phyloP scores from a whole-genome alignment of 2,888 invertebrate genomes.

The Ypsolopha sequella region DNA sequence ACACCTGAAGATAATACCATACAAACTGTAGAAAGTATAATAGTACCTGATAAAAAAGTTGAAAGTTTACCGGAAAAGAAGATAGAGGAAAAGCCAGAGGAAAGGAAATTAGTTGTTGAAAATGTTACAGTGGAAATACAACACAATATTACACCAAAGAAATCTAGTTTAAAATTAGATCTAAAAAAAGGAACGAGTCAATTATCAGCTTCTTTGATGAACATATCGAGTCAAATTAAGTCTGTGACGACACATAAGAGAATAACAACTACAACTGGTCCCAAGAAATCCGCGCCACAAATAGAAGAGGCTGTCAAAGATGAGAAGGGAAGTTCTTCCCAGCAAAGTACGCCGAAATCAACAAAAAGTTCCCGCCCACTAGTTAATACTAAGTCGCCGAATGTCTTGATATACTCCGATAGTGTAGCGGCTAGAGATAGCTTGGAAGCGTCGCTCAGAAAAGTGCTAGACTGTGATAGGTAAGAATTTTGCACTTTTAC shows the following conservation, averaged over 20 bases:
- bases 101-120: conserved; percentile 46
- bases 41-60: conserved; percentile 14
- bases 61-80: conserved; percentile 18
- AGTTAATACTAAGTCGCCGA: conserved; percentile 78
- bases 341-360: conserved; percentile 46
- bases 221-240: conserved; percentile 65
- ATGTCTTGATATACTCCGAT: conserved; percentile 86
- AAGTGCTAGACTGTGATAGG: conserved; percentile 80
- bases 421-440: conserved; percentile 80
- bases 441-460: conserved; percentile 76
- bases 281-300: conserved; percentile 44
- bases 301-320: conserved; percentile 37
- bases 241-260: conserved; percentile 62
- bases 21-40: conserved; percentile 10
- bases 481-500: conserved; percentile 29
- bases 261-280: conserved; percentile 55
- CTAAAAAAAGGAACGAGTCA: conserved; percentile 58
- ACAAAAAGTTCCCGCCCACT: conserved; percentile 62
- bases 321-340: conserved; percentile 31
- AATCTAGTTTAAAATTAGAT: conserved; percentile 57
- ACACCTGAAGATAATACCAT: conserved; percentile 23
- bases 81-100: conserved; percentile 20
- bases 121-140: conserved; percentile 65
- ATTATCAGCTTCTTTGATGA: conserved; percentile 49
- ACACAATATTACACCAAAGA: conserved; percentile 61